Percentiles rank a stretch among this genome's conserved stretches.
phyloP scores from a whole-genome alignment of 2,797 vertebrate genomes.

The Buphagus erythrorhynchus region DNA sequence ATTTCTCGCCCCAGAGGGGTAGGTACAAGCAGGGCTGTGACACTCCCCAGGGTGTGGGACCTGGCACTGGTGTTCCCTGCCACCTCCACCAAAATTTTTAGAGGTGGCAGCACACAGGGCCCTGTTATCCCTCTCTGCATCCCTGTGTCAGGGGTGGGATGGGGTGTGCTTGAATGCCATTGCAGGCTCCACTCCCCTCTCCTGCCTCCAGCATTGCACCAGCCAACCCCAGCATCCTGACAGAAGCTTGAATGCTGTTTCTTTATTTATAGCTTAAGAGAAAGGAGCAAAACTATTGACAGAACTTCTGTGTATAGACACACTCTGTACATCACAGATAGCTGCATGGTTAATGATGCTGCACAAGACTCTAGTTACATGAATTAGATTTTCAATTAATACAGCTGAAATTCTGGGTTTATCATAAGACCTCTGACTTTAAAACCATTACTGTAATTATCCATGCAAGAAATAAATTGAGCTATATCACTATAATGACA shows the following conservation, averaged over 20 bases:
- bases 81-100: background rate
- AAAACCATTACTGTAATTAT: background rate
- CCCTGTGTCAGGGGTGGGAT: no score
- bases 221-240: background rate
- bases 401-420: background rate
- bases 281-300: background rate
- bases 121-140: background rate
- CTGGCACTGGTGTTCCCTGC: background rate
- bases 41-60: fast-evolving
- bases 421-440: background rate
- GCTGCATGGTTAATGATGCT: background rate
- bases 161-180: fast-evolving
- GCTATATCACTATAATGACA: background rate
- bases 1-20: background rate
- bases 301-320: background rate
- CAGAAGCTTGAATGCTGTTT: background rate
- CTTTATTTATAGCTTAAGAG: background rate
- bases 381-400: background rate
- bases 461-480: background rate
- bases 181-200: background rate
- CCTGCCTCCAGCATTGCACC: background rate
- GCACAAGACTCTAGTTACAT: background rate
- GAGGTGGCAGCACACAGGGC: fast-evolving
- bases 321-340: background rate
- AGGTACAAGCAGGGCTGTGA: background rate